Evolutionary conservation across 2,888 invertebrate genomes (phyloP).

Genomic region (Lasioglossum villosulum): DNA sequence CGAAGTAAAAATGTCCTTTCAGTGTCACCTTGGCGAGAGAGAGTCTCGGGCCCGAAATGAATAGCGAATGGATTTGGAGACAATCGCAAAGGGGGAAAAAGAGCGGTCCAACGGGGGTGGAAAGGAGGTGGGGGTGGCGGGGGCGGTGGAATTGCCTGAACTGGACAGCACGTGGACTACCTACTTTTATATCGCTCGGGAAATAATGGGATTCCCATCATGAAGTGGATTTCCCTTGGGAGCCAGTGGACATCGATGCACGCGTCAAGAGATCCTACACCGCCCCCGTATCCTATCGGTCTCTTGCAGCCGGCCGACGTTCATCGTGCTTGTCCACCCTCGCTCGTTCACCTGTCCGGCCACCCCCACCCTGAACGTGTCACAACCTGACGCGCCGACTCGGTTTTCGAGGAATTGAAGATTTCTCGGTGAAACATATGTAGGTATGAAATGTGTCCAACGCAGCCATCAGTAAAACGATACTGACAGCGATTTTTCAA

Average conservation of each 20-base stretch:
- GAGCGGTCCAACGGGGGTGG: conserved; percentile 34
- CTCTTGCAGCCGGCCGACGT: conserved; percentile 67
- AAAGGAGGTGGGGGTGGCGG: conserved; percentile 47
- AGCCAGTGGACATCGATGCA: conserved; percentile 83
- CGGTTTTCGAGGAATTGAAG: conserved; percentile 39
- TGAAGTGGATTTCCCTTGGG: conserved; percentile 85
- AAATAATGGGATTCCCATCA: conserved; percentile 85
- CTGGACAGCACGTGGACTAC: conserved; percentile 75
- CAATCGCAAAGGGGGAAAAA: conserved; percentile 58
- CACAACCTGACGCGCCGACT: conserved; percentile 54
- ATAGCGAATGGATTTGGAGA: conserved; percentile 71
- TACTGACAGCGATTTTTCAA: background rate
- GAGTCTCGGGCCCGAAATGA: conserved; percentile 62
- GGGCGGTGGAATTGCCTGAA: conserved; percentile 71
- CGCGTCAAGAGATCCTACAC: conserved; percentile 82
- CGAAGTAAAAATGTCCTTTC: conserved; percentile 66
- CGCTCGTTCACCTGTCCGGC: conserved; percentile 66
- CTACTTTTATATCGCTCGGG: conserved; percentile 81
- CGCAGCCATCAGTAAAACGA: background rate
- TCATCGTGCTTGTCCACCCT: conserved; percentile 64
- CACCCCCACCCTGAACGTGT: conserved; percentile 54
- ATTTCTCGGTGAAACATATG: background rate
- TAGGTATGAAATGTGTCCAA: background rate
- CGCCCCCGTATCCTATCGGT: conserved; percentile 76
- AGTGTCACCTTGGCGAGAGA: conserved; percentile 54